Evolutionary conservation across 1,140 invertebrate genomes (phyloP).

Genomic region (Saccostrea glomerata): DNA sequence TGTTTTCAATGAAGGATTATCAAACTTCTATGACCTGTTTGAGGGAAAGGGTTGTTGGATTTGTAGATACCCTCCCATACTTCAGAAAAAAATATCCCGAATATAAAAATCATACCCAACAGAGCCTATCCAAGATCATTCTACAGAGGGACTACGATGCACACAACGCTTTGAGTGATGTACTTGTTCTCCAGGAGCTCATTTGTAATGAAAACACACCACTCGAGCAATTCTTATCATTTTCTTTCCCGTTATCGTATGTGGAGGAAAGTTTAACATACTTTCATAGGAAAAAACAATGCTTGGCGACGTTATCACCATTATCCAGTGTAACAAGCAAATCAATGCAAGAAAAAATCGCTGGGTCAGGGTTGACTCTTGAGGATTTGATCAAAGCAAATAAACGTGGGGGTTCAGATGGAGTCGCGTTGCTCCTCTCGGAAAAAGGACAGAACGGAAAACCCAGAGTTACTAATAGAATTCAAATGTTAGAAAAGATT

Average conservation of each 20-base stretch:
- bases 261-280: neutral
- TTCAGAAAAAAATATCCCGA: conserved; percentile 13
- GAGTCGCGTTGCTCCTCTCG: neutral
- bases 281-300: neutral
- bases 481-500: neutral
- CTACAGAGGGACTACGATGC: neutral
- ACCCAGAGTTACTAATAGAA: conserved; percentile 1
- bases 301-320: neutral
- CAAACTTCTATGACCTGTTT: neutral
- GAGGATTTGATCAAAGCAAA: neutral
- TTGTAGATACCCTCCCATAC: neutral
- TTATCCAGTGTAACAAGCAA: conserved; percentile 11
- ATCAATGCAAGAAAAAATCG: neutral
- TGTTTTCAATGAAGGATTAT: neutral
- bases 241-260: neutral
- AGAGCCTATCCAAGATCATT: neutral
- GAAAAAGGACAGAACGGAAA: conserved; percentile 1
- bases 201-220: neutral
- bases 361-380: neutral
- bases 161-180: neutral
- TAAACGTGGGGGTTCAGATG: neutral
- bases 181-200: neutral
- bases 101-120: neutral
- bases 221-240: neutral
- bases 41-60: neutral